Base-by-base conservation (phyloP, 2,888 invertebrate genomes). In the Scaptomyza flava region DNA sequence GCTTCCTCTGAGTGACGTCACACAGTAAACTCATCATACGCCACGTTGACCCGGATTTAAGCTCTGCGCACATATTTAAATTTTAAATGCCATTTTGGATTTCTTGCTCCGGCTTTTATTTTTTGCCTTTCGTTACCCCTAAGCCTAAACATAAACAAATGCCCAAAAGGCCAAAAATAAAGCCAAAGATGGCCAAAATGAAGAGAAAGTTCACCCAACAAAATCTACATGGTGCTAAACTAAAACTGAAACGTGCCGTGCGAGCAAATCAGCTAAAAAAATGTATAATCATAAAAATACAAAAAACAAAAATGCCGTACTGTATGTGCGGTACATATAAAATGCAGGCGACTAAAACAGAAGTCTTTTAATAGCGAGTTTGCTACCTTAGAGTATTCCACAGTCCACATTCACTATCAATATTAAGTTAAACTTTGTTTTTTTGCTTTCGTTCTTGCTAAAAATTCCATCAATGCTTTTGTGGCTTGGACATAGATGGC, bases 71-170 rank as follows among this genome's bases (percentile, higher is more conserved):
- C 72, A 64, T 71, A 87, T 87, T 87, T 72, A 72, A 78, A 81
- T 82, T 81, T 69, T 63, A 70, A 79, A 79, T 76, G 53, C 51
- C 64, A 61, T 59, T 73, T 53, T 51, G 31, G 30, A 52, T 48
- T 38, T 43, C 34, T 20, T 33, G 8, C 7, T 34, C 20, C 45
- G 3, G 31, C 9, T 34, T 41, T 43, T 58, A 53, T 63, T 63
- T 47, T 2, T 64, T 64, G 70, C 36, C 6, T 73, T 58, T 54
- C 51, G 69, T 72, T 78, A 53, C 64, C 79, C 79, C 78, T 87
- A 82, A 87, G 84, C 85, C 77, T 72, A 68, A 82, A 79, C 79
- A 84, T 84, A 73, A 82, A 87, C 82, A 85, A 87, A 87, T 87
- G 85, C 87, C 85, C 57, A 73, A 72, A 79, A 27, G 51, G 77